Base-by-base conservation (phyloP, 2,888 invertebrate genomes). In the Hemicrepidius hirtus region DNA sequence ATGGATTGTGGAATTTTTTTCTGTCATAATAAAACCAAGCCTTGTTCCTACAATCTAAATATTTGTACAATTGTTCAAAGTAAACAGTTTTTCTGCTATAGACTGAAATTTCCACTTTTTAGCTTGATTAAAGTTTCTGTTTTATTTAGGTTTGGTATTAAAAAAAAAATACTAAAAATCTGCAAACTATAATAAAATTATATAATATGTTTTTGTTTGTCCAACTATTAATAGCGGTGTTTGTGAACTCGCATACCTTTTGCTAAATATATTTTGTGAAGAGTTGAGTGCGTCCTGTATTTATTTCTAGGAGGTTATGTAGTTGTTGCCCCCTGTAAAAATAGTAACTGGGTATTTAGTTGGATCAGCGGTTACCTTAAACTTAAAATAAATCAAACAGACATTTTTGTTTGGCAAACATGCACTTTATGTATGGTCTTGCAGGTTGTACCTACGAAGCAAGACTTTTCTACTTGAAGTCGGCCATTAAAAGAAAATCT, bases 201-300 rank as follows among this genome's bases (percentile, higher is more conserved):
- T 37, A 41, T 69, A 69, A 69, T 63, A 59, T 55, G 59, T 53
- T 69, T 68, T 50, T 63, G 69, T 69, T 63, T 44, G 69, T 53
- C 63, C 28, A 28, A 40, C 50, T 68, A 68, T 68, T 62, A 68
- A 68, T 68, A 68, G 68, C 60, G 21, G 60, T 68, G 59, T 68
- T 69, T 69, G 69, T 69, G 69, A 69, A 69, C 69, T 50, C 62
- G 41, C 69, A 53, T 55, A 55, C 65, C 55, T 24, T 46, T 28
- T 21, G 50, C 69, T 69, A 69, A 62, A 68, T 49, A 37, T 68
- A 68, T 68, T 59, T 68, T 18, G 62, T n/a, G n/a, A n/a, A 35
- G 24, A 37, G 37, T 64, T 50, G 59, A 46, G 46, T 67, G 46
- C 59, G 59, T 37, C 49, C 37, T 18, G 21, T 37, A n/a, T 57